phyloP scores from a whole-genome alignment of 2,888 invertebrate genomes.

The Scrobipalpa costella region DNA sequence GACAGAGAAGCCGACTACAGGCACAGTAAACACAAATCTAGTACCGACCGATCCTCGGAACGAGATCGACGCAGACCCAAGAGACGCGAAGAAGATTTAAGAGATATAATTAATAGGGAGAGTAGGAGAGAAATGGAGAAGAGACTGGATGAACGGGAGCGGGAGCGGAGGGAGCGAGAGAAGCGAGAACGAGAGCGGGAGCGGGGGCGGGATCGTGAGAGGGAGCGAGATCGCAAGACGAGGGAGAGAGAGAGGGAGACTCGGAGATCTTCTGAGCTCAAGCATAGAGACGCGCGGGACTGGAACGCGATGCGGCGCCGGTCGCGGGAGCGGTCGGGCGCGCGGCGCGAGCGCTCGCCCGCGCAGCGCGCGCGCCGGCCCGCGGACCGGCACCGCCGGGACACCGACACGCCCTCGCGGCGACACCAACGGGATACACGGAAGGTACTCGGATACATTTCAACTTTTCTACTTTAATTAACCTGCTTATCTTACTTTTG shows the following conservation, averaged over 20 bases:
- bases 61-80: conserved; percentile 55
- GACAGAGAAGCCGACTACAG: conserved; percentile 49
- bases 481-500: no score
- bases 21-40: conserved; percentile 61
- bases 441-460: no score
- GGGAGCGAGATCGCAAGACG: conserved; percentile 47
- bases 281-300: conserved; percentile 36
- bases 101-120: conserved; percentile 62
- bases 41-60: conserved; percentile 57
- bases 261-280: conserved; percentile 33
- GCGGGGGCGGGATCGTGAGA: conserved; percentile 41
- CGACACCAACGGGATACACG: conserved; percentile 41
- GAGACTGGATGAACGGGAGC: conserved; percentile 67
- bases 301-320: conserved; percentile 44
- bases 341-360: conserved; percentile 43
- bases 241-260: conserved; percentile 55
- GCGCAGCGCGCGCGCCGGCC: no score
- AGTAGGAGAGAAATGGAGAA: conserved; percentile 57
- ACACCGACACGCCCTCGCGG: conserved; percentile 51
- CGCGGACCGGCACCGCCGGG: conserved; percentile 50
- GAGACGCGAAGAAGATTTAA: conserved; percentile 67
- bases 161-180: conserved; percentile 54
- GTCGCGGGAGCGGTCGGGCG: conserved; percentile 41
- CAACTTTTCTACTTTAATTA: no score
- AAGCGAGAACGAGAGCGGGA: conserved; percentile 49